Conservation (phyloP, 2,797 vertebrate genomes). For the Lutjanus campechanus region DNA sequence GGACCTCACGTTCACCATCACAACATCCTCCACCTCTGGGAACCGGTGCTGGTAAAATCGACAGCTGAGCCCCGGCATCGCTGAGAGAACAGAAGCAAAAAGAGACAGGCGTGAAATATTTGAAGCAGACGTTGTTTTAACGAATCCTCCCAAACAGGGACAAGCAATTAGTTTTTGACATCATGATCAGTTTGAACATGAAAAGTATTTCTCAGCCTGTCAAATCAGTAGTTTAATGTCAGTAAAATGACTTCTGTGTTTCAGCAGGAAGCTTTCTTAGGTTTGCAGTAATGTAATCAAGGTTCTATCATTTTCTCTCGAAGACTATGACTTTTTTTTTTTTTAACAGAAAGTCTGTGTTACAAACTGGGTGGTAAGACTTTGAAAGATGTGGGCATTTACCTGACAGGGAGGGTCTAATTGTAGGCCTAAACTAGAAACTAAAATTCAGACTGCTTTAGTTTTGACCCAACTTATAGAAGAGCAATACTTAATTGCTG, state of each 20-base stretch:
- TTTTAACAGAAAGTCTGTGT: too few relatives aligned
- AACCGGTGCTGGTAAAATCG: conserved; percentile 99
- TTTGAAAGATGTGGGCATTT: neutral
- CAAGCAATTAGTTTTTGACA: neutral
- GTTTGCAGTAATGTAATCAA: neutral
- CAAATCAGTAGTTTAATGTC: neutral
- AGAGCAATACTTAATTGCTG: neutral
- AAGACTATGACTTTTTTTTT: neutral
- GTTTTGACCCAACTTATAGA: neutral
- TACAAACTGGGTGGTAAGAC: neutral
- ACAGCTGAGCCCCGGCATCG: conserved; percentile 97
- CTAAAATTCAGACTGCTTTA: neutral
- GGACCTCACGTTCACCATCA: conserved; percentile 99
- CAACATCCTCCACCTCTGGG: conserved; percentile 98
- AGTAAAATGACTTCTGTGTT: neutral
- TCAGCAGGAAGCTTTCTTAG: neutral
- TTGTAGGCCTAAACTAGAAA: neutral
- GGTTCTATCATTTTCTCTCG: neutral
- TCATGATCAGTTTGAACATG: neutral
- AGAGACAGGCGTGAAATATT: neutral
- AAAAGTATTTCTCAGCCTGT: neutral
- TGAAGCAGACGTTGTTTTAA: neutral
- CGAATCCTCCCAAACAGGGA: neutral
- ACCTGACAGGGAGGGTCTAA: too few relatives aligned
- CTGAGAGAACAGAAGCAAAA: conserved; percentile 50